Conservation (phyloP, 2,888 invertebrate species). For the Escarpia spicata region DNA sequence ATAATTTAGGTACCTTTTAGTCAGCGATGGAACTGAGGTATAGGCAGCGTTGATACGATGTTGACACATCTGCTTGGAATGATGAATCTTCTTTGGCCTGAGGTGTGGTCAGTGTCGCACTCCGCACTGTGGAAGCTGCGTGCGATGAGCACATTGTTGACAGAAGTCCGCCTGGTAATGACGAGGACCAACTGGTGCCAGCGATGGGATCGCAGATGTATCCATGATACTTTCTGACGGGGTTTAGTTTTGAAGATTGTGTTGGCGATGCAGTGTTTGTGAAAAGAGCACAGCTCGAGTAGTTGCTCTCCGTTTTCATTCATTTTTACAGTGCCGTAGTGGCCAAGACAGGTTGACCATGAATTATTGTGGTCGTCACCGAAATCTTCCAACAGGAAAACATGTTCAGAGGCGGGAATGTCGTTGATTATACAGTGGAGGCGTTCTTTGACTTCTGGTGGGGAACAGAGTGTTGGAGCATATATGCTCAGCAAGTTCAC, state of each 20-base stretch:
- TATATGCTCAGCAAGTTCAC: too few relatives aligned
- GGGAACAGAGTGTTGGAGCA: too few relatives aligned
- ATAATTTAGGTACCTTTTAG: neutral
- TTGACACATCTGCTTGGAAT: neutral
- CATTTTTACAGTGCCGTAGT: neutral
- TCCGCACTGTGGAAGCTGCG: neutral
- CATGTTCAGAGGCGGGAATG: too few relatives aligned
- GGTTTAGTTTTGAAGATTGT: neutral
- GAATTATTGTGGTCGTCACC: neutral
- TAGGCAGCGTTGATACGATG: neutral
- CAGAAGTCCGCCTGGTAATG: neutral
- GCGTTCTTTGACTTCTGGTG: too few relatives aligned
- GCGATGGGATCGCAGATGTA: neutral
- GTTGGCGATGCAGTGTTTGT: neutral
- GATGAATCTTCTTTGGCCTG: neutral
- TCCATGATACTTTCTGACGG: neutral
- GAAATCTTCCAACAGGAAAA: too few relatives aligned
- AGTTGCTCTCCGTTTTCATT: neutral
- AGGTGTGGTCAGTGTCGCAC: neutral
- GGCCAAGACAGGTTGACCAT: neutral
- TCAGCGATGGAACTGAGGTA: neutral
- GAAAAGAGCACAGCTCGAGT: neutral
- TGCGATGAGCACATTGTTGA: neutral
- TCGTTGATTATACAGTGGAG: too few relatives aligned
- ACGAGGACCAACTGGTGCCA: neutral